These are phyloP conservation scores for Baronia brevicornis DNA, from an alignment of 2,888 invertebrate genomes.

Conservation along the genomic window DNA sequence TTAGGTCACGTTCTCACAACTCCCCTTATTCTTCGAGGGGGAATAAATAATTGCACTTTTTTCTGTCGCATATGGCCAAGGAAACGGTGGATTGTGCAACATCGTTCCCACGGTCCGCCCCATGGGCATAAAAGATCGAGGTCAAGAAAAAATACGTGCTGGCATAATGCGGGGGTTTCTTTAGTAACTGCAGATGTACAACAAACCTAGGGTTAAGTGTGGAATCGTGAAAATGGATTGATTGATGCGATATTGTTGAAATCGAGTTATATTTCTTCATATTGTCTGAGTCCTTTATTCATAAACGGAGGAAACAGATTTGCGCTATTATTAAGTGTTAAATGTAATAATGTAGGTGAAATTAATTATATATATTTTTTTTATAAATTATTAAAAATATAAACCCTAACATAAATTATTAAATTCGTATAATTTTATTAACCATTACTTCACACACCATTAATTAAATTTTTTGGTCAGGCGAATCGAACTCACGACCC, in stretches of 20 bases:
- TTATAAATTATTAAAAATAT: no score
- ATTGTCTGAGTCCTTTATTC: no score
- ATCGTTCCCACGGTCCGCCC: slow-evolving; percentile 73
- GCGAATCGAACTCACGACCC: no score
- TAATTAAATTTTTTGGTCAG: no score
- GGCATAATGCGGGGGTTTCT: slow-evolving; percentile 63
- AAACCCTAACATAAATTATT: no score
- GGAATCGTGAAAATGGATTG: slow-evolving; percentile 59
- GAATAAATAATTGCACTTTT: slow-evolving; percentile 76
- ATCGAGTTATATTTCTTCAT: slow-evolving; percentile 24
- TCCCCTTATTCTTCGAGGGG: slow-evolving; percentile 73
- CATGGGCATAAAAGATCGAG: slow-evolving; percentile 65
- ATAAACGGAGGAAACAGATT: no score
- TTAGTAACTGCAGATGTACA: slow-evolving; percentile 66
- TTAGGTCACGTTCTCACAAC: slow-evolving; percentile 76
- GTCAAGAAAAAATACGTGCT: slow-evolving; percentile 74
- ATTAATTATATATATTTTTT: no score
- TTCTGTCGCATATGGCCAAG: slow-evolving; percentile 75
- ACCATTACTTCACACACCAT: no score
- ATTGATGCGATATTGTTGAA: slow-evolving; percentile 42
- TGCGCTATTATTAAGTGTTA: no score
- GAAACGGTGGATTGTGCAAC: slow-evolving; percentile 68
- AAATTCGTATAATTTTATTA: no score
- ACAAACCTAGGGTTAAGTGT: slow-evolving; percentile 63
- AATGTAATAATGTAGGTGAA: no score